Conservation (phyloP, 23 tunicate genomes). For the Trididemnum nubilum region DNA sequence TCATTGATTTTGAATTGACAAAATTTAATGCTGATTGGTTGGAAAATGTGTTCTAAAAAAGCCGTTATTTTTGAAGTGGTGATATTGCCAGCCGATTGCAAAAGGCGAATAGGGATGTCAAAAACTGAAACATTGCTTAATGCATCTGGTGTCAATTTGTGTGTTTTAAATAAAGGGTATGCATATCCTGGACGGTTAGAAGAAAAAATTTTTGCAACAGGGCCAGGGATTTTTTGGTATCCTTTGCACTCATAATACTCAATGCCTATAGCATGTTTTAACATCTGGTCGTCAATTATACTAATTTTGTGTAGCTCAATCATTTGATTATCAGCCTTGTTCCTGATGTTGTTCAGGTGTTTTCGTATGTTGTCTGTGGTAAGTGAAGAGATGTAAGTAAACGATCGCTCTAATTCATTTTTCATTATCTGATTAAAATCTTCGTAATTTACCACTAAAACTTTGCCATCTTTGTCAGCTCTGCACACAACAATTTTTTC, state of each 20-base stretch:
- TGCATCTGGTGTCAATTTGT: not conserved
- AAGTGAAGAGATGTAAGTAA: no score
- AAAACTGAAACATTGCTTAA: not conserved
- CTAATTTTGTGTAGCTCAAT: no score
- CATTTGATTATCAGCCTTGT: not conserved
- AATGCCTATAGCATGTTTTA: not conserved
- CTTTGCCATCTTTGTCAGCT: no score
- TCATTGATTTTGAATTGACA: slow-evolving; percentile 5
- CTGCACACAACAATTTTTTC: no score
- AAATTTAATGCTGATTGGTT: not conserved
- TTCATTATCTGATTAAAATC: no score
- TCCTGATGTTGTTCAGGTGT: not conserved
- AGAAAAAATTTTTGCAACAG: not conserved
- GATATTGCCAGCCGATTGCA: slow-evolving; percentile 1
- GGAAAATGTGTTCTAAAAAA: not conserved
- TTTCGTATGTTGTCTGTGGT: not conserved
- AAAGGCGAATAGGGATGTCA: slow-evolving; percentile 1
- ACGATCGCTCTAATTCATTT: no score
- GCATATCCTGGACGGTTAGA: not conserved
- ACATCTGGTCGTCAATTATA: not conserved
- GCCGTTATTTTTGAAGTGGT: slow-evolving; percentile 6
- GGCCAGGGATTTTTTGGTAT: not conserved
- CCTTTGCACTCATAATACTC: not conserved
- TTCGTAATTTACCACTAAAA: no score
- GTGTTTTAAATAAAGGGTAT: slow-evolving; percentile 12